phyloP scores from a whole-genome alignment of 2,113 vertebrate species.

The Pelecanus crispus region DNA sequence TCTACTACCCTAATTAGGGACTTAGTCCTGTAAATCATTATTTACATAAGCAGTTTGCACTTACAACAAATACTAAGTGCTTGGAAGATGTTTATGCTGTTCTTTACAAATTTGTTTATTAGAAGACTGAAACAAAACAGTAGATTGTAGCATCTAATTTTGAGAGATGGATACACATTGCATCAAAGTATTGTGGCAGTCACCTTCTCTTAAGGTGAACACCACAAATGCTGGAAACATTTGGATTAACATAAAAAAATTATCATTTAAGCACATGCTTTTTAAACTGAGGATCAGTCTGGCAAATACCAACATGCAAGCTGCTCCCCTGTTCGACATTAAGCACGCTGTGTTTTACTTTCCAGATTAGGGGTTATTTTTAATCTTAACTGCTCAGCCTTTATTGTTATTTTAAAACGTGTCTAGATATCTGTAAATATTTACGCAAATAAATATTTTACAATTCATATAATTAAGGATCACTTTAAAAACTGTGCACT shows the following conservation, averaged over 20 bases:
- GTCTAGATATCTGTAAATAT: neutral
- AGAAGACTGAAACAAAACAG: neutral
- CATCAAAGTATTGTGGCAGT: neutral
- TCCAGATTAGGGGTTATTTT: neutral
- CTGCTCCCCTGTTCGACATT: neutral
- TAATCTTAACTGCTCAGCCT: neutral
- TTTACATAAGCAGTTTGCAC: neutral
- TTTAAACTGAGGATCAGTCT: neutral
- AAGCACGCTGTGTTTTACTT: neutral
- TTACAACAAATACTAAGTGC: neutral
- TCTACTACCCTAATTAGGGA: neutral
- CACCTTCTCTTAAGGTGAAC: neutral
- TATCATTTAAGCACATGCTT: neutral
- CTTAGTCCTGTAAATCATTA: neutral
- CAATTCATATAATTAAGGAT: neutral
- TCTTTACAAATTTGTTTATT: neutral
- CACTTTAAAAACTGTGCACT: neutral
- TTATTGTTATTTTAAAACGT: neutral
- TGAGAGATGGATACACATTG: neutral
- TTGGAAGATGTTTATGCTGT: neutral
- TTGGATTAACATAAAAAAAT: neutral
- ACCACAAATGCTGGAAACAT: neutral
- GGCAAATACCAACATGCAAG: neutral
- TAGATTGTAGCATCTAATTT: neutral
- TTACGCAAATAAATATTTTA: neutral